Evolutionary conservation across 1,140 invertebrate species (phyloP).

Genomic region (Neelides sp.): DNA sequence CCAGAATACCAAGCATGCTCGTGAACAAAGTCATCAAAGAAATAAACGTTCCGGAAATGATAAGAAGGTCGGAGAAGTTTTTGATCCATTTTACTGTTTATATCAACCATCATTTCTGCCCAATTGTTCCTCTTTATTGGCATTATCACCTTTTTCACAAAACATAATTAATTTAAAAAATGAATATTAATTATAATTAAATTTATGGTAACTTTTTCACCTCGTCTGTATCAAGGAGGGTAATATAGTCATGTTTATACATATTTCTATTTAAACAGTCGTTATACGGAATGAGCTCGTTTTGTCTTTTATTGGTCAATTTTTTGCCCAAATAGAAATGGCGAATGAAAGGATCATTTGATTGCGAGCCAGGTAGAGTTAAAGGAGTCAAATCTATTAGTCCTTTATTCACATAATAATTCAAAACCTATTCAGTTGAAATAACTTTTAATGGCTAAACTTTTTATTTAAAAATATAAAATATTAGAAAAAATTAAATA

Average conservation of each 20-base stretch:
- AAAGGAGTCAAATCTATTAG: constrained; percentile 38
- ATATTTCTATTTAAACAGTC: constrained; percentile 44
- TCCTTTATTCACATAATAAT: constrained; percentile 37
- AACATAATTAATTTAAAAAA: neutral
- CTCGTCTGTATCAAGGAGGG: constrained; percentile 43
- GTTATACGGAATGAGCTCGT: constrained; percentile 46
- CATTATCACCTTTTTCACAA: constrained; percentile 36
- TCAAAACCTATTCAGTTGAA: constrained; percentile 23
- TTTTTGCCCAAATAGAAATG: constrained; percentile 36
- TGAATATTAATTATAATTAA: neutral
- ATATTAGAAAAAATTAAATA: constrained; percentile 24
- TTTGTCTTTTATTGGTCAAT: constrained; percentile 40
- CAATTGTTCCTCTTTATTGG: constrained; percentile 35
- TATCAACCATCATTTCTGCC: constrained; percentile 32
- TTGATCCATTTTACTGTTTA: neutral
- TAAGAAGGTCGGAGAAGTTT: neutral
- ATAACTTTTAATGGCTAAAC: neutral
- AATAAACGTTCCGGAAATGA: constrained; percentile 2
- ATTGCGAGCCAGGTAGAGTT: constrained; percentile 40
- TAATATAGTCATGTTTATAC: constrained; percentile 40
- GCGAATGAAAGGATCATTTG: constrained; percentile 38
- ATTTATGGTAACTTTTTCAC: constrained; percentile 35
- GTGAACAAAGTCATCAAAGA: neutral
- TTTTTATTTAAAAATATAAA: neutral
- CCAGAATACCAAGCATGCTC: constrained; percentile 11